These are phyloP conservation scores for Squalus acanthias DNA, from an alignment of 2,797 vertebrate species.

Conservation along the genomic window DNA sequence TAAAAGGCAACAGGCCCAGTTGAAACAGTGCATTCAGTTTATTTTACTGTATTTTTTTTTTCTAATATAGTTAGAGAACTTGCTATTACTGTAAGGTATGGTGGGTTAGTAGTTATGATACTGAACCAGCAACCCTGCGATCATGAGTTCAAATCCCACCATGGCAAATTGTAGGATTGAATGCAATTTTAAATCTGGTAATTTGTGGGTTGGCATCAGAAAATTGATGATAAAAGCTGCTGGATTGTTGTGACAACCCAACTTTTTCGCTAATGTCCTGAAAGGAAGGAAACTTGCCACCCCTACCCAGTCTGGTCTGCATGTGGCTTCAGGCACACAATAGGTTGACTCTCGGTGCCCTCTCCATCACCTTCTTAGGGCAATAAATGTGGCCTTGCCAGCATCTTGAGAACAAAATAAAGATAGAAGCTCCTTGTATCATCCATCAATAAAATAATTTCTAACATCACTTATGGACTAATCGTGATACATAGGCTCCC, in stretches of 20 bases:
- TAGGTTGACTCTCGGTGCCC: background rate
- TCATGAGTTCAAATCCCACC: background rate
- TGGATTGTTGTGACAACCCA: background rate
- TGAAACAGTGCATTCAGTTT: background rate
- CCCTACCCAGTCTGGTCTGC: background rate
- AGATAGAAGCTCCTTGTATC: background rate
- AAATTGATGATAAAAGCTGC: background rate
- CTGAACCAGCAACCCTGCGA: background rate
- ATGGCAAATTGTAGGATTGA: background rate
- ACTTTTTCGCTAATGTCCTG: background rate
- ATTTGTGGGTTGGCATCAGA: background rate
- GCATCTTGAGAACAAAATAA: background rate
- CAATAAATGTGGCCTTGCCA: background rate
- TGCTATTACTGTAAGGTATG: background rate
- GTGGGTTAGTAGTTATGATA: background rate
- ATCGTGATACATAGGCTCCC: background rate
- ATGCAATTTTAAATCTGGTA: background rate
- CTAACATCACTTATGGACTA: background rate
- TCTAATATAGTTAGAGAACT: background rate
- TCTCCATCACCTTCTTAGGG: background rate
- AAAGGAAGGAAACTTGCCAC: background rate
- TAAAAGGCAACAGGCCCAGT: no score
- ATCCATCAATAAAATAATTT: background rate
- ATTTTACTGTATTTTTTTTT: background rate
- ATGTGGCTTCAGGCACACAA: background rate